Evolutionary conservation across 2,888 invertebrate genomes (phyloP).

Genomic region (Holacanthella duospinosa): DNA sequence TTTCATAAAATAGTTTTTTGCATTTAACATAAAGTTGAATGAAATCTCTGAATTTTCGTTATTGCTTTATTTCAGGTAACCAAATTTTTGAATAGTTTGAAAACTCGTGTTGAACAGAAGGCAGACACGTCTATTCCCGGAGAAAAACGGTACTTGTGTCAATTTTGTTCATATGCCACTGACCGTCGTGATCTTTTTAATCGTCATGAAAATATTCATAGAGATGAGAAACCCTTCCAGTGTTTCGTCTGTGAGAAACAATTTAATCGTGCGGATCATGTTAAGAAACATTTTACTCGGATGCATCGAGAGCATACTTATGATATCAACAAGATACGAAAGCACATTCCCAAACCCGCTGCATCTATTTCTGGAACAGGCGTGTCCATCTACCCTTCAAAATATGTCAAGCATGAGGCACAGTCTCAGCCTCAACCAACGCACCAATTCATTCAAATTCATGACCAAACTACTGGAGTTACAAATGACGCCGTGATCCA

Average conservation of each 20-base stretch:
- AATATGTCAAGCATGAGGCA: conserved; percentile 29
- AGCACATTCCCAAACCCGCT: conserved; percentile 43
- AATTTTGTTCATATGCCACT: conserved; percentile 80
- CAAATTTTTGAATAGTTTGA: conserved; percentile 57
- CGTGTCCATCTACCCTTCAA: conserved; percentile 27
- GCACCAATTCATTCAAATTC: conserved; percentile 12
- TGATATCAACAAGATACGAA: conserved; percentile 68
- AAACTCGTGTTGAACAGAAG: conserved; percentile 50
- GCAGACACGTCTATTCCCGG: conserved; percentile 23
- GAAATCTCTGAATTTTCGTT: not conserved
- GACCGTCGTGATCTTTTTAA: conserved; percentile 82
- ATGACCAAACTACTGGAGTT: conserved; percentile 13
- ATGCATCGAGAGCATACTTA: conserved; percentile 86
- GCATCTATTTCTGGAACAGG: conserved; percentile 4
- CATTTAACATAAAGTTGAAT: not conserved
- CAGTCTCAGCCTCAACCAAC: conserved; percentile 7
- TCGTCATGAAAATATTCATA: conserved; percentile 83
- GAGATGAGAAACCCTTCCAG: conserved; percentile 86
- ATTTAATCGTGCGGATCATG: conserved; percentile 87
- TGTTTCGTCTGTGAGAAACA: conserved; percentile 86
- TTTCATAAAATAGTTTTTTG: not conserved
- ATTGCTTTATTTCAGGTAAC: conserved; percentile 43
- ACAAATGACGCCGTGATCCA: conserved; percentile 13
- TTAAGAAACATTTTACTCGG: conserved; percentile 82
- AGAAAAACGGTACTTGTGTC: conserved; percentile 62